Evolutionary conservation across 2,113 vertebrate species (phyloP).

Genomic region (Apodemus speciosus): DNA sequence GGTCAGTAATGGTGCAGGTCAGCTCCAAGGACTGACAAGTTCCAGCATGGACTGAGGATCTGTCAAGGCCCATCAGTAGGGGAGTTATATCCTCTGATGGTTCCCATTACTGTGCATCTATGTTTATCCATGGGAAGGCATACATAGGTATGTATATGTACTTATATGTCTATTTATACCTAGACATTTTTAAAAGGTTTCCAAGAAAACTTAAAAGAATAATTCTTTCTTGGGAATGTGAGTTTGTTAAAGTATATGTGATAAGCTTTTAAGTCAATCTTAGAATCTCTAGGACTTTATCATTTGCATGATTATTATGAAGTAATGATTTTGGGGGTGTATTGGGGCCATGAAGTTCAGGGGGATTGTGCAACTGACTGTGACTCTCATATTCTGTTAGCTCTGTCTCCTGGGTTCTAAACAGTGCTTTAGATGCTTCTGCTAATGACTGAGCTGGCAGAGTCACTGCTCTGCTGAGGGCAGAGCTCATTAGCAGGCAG

Average conservation of each 20-base stretch:
- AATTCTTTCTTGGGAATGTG: neutral
- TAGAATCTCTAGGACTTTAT: neutral
- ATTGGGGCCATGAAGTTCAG: neutral
- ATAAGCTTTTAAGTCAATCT: slow-evolving; percentile 25
- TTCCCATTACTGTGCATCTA: neutral
- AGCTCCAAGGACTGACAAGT: neutral
- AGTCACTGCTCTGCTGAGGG: neutral
- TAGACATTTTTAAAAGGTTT: slow-evolving; percentile 4
- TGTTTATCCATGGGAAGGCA: neutral
- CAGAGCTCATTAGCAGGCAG: slow-evolving; percentile 10
- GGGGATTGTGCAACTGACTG: neutral
- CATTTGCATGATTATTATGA: neutral
- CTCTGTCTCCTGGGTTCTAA: neutral
- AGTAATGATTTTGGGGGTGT: neutral
- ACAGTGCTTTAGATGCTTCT: neutral
- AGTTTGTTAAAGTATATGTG: neutral
- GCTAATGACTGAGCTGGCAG: neutral
- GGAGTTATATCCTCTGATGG: neutral
- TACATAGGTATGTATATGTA: neutral
- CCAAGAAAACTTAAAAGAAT: neutral
- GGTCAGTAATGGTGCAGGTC: neutral
- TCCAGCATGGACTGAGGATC: neutral
- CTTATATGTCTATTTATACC: neutral
- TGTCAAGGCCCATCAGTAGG: neutral
- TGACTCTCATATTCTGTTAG: neutral